Percentiles rank a stretch among this genome's conserved stretches.
phyloP scores from a whole-genome alignment of 2,797 vertebrate species.

The Rhinophrynus dorsalis region DNA sequence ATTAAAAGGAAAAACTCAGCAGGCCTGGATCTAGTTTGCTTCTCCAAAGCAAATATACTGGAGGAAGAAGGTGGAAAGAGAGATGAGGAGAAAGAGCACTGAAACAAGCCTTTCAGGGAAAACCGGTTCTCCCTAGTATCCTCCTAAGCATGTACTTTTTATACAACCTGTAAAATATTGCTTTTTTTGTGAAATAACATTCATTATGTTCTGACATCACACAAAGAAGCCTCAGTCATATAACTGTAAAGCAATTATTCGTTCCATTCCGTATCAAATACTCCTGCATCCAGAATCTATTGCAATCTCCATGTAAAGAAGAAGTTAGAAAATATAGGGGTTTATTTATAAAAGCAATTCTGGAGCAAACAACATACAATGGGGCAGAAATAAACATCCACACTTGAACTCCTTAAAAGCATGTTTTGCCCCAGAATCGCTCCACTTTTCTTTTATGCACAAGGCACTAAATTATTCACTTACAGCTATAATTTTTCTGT shows the following conservation, averaged over 20 bases:
- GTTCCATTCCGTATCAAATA: background rate
- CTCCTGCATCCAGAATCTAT: too few species aligned
- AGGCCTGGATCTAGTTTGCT: constrained; percentile 23
- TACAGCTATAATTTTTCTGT: too few species aligned
- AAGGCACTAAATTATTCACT: too few species aligned
- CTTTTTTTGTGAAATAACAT: constrained; percentile 18
- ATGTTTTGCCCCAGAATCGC: too few species aligned
- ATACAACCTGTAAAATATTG: constrained; percentile 13
- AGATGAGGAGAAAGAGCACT: constrained; percentile 7
- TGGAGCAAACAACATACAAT: too few species aligned
- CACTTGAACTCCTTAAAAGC: too few species aligned
- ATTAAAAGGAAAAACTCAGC: constrained; percentile 24
- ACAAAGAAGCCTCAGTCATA: background rate
- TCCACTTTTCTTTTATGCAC: too few species aligned
- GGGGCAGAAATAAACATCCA: too few species aligned
- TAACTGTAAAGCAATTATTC: background rate
- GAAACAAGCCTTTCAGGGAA: constrained; percentile 14
- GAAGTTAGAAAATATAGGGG: too few species aligned
- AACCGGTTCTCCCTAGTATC: constrained; percentile 1
- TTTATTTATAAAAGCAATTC: too few species aligned
- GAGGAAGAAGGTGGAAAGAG: background rate
- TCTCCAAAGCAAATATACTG: background rate
- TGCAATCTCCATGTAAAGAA: too few species aligned
- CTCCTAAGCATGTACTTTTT: constrained; percentile 22
- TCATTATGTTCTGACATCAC: background rate